Conservation (phyloP, 1,140 invertebrate species). For the Micrasema minimum region DNA sequence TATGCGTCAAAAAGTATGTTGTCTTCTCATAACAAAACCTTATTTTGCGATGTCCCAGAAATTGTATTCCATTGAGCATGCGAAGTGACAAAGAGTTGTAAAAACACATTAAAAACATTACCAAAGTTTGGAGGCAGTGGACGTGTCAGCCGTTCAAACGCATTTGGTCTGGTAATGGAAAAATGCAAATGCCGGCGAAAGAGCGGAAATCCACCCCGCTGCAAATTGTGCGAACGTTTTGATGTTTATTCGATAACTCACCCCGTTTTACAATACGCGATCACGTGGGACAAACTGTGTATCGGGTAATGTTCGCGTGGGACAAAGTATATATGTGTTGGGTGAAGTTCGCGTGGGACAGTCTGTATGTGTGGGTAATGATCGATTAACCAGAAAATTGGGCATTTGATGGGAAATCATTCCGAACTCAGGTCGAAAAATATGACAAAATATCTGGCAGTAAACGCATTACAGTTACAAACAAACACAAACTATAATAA, state of each 20-base stretch:
- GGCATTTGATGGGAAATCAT: conserved; percentile 22
- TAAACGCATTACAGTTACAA: background rate
- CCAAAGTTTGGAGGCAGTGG: conserved; percentile 1
- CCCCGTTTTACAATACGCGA: conserved; percentile 15
- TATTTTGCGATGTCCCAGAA: too few species aligned
- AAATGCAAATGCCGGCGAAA: conserved; percentile 47
- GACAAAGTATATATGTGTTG: background rate
- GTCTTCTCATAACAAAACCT: too few species aligned
- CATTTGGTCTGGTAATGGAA: conserved; percentile 48
- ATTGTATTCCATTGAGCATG: too few species aligned
- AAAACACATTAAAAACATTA: too few species aligned
- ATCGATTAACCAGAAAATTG: conserved; percentile 29
- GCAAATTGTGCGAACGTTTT: conserved; percentile 31
- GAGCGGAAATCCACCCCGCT: conserved; percentile 25
- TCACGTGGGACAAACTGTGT: background rate
- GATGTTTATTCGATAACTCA: conserved; percentile 40
- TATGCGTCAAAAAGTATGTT: too few species aligned
- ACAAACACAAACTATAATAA: background rate
- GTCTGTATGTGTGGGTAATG: conserved; percentile 6
- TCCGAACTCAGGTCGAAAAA: conserved; percentile 6
- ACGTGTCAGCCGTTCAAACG: conserved; percentile 35
- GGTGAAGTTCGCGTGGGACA: background rate
- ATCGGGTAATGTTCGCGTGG: background rate
- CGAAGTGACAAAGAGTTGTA: too few species aligned
- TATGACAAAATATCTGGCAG: background rate